Percentiles rank a stretch among this genome's conserved stretches.
Evolutionary conservation across 1,140 invertebrate species (phyloP).

Genomic region (Aphaenogaster ashmeadi): DNA sequence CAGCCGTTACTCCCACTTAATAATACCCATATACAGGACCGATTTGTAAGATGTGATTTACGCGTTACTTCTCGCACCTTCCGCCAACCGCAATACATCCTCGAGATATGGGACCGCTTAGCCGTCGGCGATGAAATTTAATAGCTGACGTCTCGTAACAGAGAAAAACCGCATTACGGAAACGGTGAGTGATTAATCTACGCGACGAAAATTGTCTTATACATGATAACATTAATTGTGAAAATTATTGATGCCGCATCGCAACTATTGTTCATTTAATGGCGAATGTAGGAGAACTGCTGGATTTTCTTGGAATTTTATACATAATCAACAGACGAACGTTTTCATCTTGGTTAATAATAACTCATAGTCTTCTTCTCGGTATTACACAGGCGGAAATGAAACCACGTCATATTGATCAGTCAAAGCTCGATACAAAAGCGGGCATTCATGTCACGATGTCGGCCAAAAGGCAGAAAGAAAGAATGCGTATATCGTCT

Average conservation of each 20-base stretch:
- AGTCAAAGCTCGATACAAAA: constrained; percentile 68
- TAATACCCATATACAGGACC: constrained; percentile 37
- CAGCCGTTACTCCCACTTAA: constrained; percentile 55
- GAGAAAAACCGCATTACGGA: neutral
- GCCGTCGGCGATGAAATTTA: constrained; percentile 18
- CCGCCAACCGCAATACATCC: constrained; percentile 35
- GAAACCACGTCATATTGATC: constrained; percentile 55
- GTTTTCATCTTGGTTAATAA: constrained; percentile 6
- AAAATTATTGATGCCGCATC: neutral
- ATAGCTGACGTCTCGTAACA: neutral
- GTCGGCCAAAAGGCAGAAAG: constrained; percentile 33
- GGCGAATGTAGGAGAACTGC: neutral
- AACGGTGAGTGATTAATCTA: neutral
- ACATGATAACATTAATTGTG: neutral
- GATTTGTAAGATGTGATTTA: constrained; percentile 64
- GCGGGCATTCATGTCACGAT: constrained; percentile 66
- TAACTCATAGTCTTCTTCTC: neutral
- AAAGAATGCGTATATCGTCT: neutral
- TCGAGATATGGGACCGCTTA: constrained; percentile 21
- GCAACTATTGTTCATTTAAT: neutral
- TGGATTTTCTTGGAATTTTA: neutral
- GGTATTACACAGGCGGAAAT: constrained; percentile 1
- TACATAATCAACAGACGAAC: neutral
- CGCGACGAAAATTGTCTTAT: neutral
- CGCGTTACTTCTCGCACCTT: constrained; percentile 48